Conservation (phyloP, 2,888 invertebrate species). For the Nymphalis polychloros region DNA sequence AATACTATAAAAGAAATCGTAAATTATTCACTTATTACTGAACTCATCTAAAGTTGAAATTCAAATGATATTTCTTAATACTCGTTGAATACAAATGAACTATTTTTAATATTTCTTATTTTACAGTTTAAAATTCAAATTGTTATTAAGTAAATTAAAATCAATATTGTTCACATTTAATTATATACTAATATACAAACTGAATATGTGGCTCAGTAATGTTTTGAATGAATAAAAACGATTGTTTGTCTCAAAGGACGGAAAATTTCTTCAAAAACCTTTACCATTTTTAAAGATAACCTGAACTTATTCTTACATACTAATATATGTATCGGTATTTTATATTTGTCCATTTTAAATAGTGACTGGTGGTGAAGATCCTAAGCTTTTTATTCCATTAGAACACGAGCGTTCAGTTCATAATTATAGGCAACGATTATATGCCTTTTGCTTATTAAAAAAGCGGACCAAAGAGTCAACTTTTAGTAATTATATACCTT, state of each 20-base stretch:
- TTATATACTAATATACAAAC: no score
- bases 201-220: no score
- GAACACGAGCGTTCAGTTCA: constrained; percentile 28
- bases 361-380: constrained; percentile 27
- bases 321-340: constrained; percentile 8
- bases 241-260: background rate
- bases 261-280: background rate
- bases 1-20: no score
- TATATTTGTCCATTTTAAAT: constrained; percentile 36
- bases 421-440: constrained; percentile 29
- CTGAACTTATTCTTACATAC: background rate
- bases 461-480: constrained; percentile 78
- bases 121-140: no score
- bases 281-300: background rate
- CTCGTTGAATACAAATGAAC: no score
- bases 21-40: no score
- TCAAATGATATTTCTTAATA: no score
- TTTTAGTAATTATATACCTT: constrained; percentile 63
- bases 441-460: constrained; percentile 74
- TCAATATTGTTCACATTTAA: no score
- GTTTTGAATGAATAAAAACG: no score
- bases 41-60: no score
- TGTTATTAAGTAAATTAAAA: no score
- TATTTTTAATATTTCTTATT: no score
- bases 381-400: constrained; percentile 34